Evolutionary conservation across 2,797 vertebrate species (phyloP).

Genomic region (Dicrostonyx torquatus): DNA sequence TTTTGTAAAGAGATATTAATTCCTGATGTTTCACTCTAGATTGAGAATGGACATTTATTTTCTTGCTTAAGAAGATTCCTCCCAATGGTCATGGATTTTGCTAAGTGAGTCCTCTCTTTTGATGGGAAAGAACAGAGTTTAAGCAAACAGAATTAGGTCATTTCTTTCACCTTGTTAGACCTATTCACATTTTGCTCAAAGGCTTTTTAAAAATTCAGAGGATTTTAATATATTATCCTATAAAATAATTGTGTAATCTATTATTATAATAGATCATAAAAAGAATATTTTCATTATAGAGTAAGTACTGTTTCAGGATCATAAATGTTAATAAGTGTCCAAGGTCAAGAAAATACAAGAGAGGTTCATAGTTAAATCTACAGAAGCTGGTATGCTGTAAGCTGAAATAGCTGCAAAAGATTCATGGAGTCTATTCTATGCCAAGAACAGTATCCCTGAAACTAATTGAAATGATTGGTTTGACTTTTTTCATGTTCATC

Average conservation of each 20-base stretch:
- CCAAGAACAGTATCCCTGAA: constrained; percentile 62
- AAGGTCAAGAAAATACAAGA: constrained; percentile 71
- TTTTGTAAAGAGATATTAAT: background rate
- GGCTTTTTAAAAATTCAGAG: constrained; percentile 68
- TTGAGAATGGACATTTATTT: background rate
- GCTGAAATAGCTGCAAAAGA: constrained; percentile 54
- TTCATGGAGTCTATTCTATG: constrained; percentile 67
- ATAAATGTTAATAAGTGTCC: constrained; percentile 80
- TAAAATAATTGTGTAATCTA: constrained; percentile 78
- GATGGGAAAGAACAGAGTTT: background rate
- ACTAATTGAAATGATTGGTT: constrained; percentile 72
- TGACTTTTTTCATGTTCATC: constrained; percentile 40
- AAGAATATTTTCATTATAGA: constrained; percentile 70
- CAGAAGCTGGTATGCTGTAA: constrained; percentile 52
- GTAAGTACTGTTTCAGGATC: constrained; percentile 69
- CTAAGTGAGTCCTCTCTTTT: background rate
- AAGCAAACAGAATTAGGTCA: constrained; percentile 48
- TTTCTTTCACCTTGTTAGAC: constrained; percentile 71
- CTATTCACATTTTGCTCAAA: constrained; percentile 65
- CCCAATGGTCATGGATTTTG: background rate
- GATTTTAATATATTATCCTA: constrained; percentile 75
- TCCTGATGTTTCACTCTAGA: background rate
- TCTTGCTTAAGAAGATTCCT: background rate
- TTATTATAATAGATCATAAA: constrained; percentile 80
- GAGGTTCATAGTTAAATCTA: constrained; percentile 59